phyloP scores from a whole-genome alignment of 2,888 invertebrate species.

The Alentia gelatinosa region DNA sequence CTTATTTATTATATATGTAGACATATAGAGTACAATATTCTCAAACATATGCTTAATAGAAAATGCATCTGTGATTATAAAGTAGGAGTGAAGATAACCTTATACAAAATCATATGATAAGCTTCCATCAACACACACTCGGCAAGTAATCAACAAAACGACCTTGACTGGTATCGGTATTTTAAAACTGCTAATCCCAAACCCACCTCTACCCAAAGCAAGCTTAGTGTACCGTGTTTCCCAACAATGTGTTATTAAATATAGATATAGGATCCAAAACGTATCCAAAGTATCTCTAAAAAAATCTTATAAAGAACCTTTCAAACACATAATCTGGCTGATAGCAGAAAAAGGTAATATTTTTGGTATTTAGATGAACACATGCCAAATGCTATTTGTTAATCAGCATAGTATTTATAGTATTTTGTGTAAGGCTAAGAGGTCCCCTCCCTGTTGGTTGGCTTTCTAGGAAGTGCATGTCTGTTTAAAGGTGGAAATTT shows the following conservation, averaged over 20 bases:
- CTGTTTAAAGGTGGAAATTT: constrained; percentile 27
- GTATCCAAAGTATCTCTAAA: background rate
- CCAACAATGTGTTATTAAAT: background rate
- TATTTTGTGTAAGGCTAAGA: constrained; percentile 45
- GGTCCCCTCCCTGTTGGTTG: constrained; percentile 28
- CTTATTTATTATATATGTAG: background rate
- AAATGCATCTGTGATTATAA: no score
- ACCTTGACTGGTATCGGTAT: no score
- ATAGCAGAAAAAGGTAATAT: background rate
- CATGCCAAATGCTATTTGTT: constrained; percentile 52
- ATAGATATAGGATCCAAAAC: no score
- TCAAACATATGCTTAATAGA: no score
- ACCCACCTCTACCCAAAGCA: background rate
- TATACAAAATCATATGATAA: background rate
- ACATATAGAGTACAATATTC: no score
- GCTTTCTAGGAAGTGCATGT: constrained; percentile 53
- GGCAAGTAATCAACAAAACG: background rate
- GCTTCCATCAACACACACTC: background rate
- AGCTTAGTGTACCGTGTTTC: background rate
- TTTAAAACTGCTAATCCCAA: background rate
- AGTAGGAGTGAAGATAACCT: background rate
- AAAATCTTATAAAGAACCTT: background rate
- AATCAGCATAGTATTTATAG: constrained; percentile 39
- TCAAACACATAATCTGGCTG: background rate
- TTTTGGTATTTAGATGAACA: constrained; percentile 30